Evolutionary conservation across 2,888 invertebrate species (phyloP), one percentile per base, ranked within the genome.

Genomic region (Ctena decussata): DNA sequence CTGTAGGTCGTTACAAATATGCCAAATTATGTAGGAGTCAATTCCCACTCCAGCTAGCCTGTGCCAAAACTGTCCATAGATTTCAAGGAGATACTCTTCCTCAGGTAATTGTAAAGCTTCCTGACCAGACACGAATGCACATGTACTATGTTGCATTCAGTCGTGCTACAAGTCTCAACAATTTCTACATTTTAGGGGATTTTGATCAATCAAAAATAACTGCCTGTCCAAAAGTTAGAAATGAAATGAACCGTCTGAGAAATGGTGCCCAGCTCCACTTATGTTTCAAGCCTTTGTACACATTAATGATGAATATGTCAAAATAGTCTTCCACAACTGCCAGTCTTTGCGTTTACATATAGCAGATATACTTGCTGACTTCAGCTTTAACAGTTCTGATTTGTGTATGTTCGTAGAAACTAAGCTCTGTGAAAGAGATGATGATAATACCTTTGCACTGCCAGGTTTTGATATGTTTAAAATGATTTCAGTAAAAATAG

Each of bases 61-160:
- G 71, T 65, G 86, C 80, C 24, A 86, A 84, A 77, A 84, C 84
- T 24, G 46, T 84, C 18, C 83, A 83, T 37, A 41, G 73, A 70
- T 84, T 80, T 39, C 86, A 86, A 41, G 86, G 84, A 32, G 70
- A 80, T 37, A 86, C 86, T 30, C 3, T 73, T 5, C 21, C 32
- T 18, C 11, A 72, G 18, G 76, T 60, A 27, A 82, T 79, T 21
- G 41, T 82, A 5, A 73, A 82, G 24, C 44, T 85, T 12, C 44
- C 37, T 27, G 44, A 39, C n/a, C 32, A n/a, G n/a, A 85, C 60
- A 74, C 41, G 37, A 27, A 60, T 37, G 21, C 81, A 82, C 39
- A 74, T 78, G 21, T 82, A 85, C 82, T 85, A 85, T 79, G 82
- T 82, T 24, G 85, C 78, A n/a, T 46, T 85, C 21, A 80, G 79